A percentile compares a stretch with the other conserved stretches of the same genome.
Conservation (phyloP, 1,140 invertebrate genomes). For the Trichomalopsis sarcophagae region DNA sequence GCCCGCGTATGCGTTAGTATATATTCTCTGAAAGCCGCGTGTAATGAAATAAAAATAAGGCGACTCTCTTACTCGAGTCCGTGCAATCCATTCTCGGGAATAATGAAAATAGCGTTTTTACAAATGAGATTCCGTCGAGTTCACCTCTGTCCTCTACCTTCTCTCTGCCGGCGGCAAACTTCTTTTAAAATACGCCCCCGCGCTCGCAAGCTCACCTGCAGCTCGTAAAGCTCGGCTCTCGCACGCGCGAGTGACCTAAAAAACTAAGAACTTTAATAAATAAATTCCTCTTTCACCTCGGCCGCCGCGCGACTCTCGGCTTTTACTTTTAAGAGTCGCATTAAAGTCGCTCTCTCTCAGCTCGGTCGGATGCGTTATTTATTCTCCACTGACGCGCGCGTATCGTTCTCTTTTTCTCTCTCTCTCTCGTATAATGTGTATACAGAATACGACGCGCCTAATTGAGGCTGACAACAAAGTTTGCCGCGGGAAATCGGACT, state of each 20-base stretch:
- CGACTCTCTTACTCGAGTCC: slow-evolving; percentile 17
- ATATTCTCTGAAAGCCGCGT: neutral
- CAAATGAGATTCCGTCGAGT: slow-evolving; percentile 20
- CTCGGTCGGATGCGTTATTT: slow-evolving; percentile 19
- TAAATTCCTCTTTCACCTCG: slow-evolving; percentile 27
- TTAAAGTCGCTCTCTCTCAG: neutral
- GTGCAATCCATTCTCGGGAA: slow-evolving; percentile 53
- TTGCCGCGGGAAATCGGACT: slow-evolving; percentile 1
- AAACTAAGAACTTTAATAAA: slow-evolving; percentile 42
- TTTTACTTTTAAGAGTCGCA: slow-evolving; percentile 19
- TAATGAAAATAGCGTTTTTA: slow-evolving; percentile 42
- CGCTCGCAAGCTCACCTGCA: neutral
- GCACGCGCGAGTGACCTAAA: slow-evolving; percentile 20
- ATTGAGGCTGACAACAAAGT: slow-evolving; percentile 24
- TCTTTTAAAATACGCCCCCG: slow-evolving; percentile 19
- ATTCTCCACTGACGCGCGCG: neutral
- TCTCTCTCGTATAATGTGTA: slow-evolving; percentile 10
- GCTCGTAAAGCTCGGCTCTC: neutral
- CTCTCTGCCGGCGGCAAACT: neutral
- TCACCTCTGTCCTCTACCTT: neutral
- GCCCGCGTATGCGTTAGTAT: no score
- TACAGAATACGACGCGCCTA: slow-evolving; percentile 2
- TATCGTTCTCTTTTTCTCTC: neutral
- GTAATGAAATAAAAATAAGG: neutral
- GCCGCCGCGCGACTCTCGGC: no score